phyloP scores from a whole-genome alignment of 2,888 invertebrate genomes.

The Archips xylosteana region DNA sequence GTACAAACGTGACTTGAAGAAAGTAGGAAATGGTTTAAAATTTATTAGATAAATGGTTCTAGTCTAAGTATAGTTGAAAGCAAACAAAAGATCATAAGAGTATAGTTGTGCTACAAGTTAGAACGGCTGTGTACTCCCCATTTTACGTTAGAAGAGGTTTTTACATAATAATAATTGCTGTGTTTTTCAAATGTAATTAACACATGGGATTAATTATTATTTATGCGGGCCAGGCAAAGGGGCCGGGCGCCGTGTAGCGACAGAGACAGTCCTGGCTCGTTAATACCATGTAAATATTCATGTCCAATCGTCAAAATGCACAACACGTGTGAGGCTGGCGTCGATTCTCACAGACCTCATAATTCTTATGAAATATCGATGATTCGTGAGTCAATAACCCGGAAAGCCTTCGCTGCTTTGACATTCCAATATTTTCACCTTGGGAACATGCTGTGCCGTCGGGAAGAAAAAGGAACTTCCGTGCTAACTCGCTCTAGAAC shows the following conservation, averaged over 20 bases:
- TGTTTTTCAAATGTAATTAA: slow-evolving; percentile 22
- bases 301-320: slow-evolving; percentile 46
- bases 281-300: slow-evolving; percentile 48
- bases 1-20: not conserved
- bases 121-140: not conserved
- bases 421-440: slow-evolving; percentile 19
- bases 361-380: slow-evolving; percentile 38
- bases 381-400: slow-evolving; percentile 49
- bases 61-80: not conserved
- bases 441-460: slow-evolving; percentile 8
- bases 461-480: slow-evolving; percentile 7
- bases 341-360: slow-evolving; percentile 32
- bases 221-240: slow-evolving; percentile 18
- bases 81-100: not conserved
- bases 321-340: slow-evolving; percentile 34
- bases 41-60: not conserved
- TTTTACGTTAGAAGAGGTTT: not conserved
- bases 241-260: not conserved
- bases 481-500: slow-evolving; percentile 28
- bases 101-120: not conserved
- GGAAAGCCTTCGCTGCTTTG: slow-evolving; percentile 22
- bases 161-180: not conserved
- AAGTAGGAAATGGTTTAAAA: no score
- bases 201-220: slow-evolving; percentile 27
- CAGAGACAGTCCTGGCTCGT: slow-evolving; percentile 36